A percentile compares a stretch with the other conserved stretches of the same genome.
These are phyloP conservation scores for Drosophila recens DNA, from an alignment of 2,888 invertebrate genomes.

Conservation along the genomic window DNA sequence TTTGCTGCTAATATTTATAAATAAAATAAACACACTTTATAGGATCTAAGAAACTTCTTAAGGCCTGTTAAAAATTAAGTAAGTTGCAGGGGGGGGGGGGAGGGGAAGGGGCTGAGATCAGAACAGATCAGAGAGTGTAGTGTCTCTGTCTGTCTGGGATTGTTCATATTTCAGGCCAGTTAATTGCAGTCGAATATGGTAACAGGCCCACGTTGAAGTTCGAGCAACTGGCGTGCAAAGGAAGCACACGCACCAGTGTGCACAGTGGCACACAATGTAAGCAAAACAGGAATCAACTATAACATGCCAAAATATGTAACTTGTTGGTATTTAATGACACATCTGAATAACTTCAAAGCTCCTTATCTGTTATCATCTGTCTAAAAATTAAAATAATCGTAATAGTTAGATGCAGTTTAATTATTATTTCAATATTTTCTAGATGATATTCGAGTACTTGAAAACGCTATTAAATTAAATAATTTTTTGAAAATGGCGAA, in stretches of 20 bases:
- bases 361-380: too few species aligned
- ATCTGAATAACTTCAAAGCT: too few species aligned
- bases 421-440: too few species aligned
- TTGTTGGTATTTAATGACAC: too few species aligned
- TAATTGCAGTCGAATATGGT: slow-evolving; percentile 62
- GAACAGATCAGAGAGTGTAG: background rate
- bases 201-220: slow-evolving; percentile 32
- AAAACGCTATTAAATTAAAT: too few species aligned
- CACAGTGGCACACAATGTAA: slow-evolving; percentile 28
- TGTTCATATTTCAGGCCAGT: slow-evolving; percentile 52
- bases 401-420: too few species aligned
- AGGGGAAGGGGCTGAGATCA: slow-evolving; percentile 6
- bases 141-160: slow-evolving; percentile 39
- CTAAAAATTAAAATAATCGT: too few species aligned
- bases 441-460: too few species aligned
- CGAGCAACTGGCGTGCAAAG: slow-evolving; percentile 22
- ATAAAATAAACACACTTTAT: background rate
- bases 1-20: too few species aligned
- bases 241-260: slow-evolving; percentile 33
- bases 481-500: too few species aligned
- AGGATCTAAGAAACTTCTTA: background rate
- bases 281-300: too few species aligned
- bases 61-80: background rate
- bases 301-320: too few species aligned
- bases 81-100: background rate